phyloP scores from a whole-genome alignment of 2,888 invertebrate species.

The Pachymerium ferrugineum region DNA sequence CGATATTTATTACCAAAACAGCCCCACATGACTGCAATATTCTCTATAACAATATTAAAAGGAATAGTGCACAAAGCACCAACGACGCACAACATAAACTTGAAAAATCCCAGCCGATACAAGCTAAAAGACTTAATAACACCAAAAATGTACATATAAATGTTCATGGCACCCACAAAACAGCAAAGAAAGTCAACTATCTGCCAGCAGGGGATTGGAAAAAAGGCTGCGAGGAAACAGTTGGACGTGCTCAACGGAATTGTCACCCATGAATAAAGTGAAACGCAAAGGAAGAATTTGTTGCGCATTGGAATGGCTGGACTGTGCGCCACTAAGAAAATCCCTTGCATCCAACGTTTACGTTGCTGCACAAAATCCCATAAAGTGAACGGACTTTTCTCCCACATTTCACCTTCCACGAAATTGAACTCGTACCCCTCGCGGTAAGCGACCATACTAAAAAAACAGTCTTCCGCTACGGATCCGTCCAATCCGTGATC shows the following conservation, averaged over 20 bases:
- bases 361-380: slow-evolving; percentile 94
- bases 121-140: slow-evolving; percentile 93
- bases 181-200: slow-evolving; percentile 79
- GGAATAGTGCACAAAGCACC: slow-evolving; percentile 88
- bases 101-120: slow-evolving; percentile 72
- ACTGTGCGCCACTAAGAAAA: slow-evolving; percentile 49
- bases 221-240: slow-evolving; percentile 72
- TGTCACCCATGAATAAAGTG: slow-evolving; percentile 94
- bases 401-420: slow-evolving; percentile 98
- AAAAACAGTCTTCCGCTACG: slow-evolving; percentile 96
- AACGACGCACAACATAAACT: slow-evolving; percentile 70
- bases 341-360: slow-evolving; percentile 78
- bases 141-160: slow-evolving; percentile 97
- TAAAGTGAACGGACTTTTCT: slow-evolving; percentile 91
- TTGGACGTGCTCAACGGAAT: slow-evolving; percentile 88
- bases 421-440: slow-evolving; percentile 90
- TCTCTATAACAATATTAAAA: slow-evolving; percentile 88
- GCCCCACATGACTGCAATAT: slow-evolving; percentile 91
- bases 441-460: slow-evolving; percentile 89
- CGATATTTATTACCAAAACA: slow-evolving; percentile 90
- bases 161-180: slow-evolving; percentile 86
- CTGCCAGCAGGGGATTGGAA: slow-evolving; percentile 67
- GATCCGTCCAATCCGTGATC: slow-evolving; percentile 95
- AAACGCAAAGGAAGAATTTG: slow-evolving; percentile 74
- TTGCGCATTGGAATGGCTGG: slow-evolving; percentile 68